A percentile compares a stretch with the other conserved stretches of the same genome.
These are phyloP conservation scores for Sturmia bella DNA, from an alignment of 2,888 invertebrate species.

Conservation along the genomic window DNA sequence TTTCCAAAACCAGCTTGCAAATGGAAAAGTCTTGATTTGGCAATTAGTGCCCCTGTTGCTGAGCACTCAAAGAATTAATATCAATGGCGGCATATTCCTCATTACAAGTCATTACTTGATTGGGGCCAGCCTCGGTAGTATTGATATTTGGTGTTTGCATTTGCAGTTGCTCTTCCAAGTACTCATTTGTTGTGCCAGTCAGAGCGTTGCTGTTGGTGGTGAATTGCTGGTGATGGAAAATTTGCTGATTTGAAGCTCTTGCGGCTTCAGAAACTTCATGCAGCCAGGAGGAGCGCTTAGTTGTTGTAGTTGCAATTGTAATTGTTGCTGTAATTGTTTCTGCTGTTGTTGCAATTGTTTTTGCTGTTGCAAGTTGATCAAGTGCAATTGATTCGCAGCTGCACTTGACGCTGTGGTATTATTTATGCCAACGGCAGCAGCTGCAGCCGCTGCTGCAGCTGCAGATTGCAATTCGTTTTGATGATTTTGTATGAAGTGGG, in stretches of 20 bases:
- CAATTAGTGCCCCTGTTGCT: constrained; percentile 81
- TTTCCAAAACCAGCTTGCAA: constrained; percentile 80
- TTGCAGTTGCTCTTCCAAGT: constrained; percentile 79
- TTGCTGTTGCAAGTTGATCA: constrained; percentile 78
- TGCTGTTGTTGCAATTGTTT: constrained; percentile 79
- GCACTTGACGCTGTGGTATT: constrained; percentile 73
- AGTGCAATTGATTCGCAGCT: constrained; percentile 77
- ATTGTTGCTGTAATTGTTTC: constrained; percentile 81
- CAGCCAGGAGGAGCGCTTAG: constrained; percentile 82
- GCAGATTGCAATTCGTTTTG: constrained; percentile 80
- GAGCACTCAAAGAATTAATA: constrained; percentile 80
- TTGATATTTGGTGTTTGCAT: constrained; percentile 71
- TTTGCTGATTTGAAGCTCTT: constrained; percentile 83
- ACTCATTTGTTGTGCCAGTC: constrained; percentile 74
- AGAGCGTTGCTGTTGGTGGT: constrained; percentile 68
- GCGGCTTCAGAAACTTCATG: constrained; percentile 85
- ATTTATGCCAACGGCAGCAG: constrained; percentile 74
- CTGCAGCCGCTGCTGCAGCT: constrained; percentile 76
- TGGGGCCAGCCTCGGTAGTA: constrained; percentile 62
- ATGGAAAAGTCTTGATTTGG: constrained; percentile 81
- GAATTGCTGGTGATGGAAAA: constrained; percentile 80
- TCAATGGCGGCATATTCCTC: constrained; percentile 80
- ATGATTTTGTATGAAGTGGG: constrained; percentile 88
- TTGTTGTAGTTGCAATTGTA: constrained; percentile 82
- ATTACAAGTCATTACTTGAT: constrained; percentile 66